phyloP scores from a whole-genome alignment of 2,797 vertebrate genomes.

The Pseudotriccus pelzelni region DNA sequence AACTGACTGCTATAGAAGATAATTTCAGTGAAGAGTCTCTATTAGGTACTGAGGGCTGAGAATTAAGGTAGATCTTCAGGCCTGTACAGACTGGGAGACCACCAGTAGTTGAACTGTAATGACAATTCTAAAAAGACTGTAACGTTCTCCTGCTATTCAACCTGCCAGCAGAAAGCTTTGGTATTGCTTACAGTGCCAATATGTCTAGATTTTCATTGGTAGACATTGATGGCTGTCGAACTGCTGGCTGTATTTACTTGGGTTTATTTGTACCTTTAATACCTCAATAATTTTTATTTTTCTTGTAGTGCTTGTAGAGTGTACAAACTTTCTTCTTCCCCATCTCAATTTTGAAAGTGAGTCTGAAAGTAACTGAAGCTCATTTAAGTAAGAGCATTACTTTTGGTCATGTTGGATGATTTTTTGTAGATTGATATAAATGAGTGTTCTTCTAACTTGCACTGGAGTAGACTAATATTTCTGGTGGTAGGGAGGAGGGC shows the following conservation, averaged over 20 bases:
- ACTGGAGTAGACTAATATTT: background rate
- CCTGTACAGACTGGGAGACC: background rate
- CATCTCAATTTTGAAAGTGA: background rate
- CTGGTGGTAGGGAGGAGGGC: background rate
- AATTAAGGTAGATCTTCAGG: background rate
- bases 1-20: background rate
- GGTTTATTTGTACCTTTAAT: background rate
- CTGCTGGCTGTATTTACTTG: background rate
- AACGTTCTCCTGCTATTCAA: background rate
- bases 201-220: background rate
- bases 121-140: background rate
- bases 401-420: background rate
- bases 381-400: background rate
- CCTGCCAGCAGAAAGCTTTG: background rate
- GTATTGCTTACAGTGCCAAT: background rate
- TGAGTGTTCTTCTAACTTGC: background rate
- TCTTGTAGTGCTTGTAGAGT: background rate
- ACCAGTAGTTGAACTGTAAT: background rate
- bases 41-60: background rate
- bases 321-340: background rate
- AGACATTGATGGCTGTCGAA: background rate
- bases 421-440: background rate
- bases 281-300: background rate
- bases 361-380: background rate
- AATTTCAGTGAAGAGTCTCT: background rate